Base-by-base conservation (phyloP, 1,140 invertebrate genomes). In the Drosophila quadrilineata region DNA sequence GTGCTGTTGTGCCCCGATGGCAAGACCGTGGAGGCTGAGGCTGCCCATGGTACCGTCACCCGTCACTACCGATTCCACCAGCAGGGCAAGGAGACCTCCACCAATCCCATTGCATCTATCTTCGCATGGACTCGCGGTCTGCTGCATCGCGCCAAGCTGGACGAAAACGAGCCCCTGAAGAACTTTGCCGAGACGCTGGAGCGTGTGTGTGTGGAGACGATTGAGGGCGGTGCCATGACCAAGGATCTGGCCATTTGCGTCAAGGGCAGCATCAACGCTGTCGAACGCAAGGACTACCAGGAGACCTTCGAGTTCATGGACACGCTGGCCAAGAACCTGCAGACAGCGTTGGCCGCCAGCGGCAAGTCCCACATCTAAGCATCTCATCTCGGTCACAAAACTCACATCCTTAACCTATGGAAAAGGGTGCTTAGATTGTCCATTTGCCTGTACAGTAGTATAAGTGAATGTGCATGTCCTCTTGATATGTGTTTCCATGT, bases 221-320 rank as follows among this genome's bases (percentile, higher is more conserved):
- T 99, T 69, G 98, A 99, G 90, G 91, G 93, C 50, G 98, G 98
- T 12, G 91, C 92, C 41, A 99, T 99, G 97, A 99, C 98, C n/a
- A 99, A 99, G 90, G 98, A 99, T 93, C 92, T 99, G 76, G 98
- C 98, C 26, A 98, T 99, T 90, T 99, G 98, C 89, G 97, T 99
- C 67, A 98, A 99, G 90, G 97, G 98, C 60, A 94, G 98, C 64
- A 94, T 95, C 92, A 93, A 91, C 52, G 94, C 94, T 79, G 95
- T 99, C 0, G 91, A 93, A 58, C 92, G 96, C 62, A 89, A 91
- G 21, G 98, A 99, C 91, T 99, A 99, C 89, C 91, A 98, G 80
- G 98, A 99, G 91, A 99, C 98, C 0, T 99, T 99, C 90, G 97
- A 98, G 87, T 99, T 99, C 88, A 94, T 99, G 91, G 93, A 99